phyloP scores from a whole-genome alignment of 37 sponge, comb jelly and placozoan species.

The Dysidea cf. avara region DNA sequence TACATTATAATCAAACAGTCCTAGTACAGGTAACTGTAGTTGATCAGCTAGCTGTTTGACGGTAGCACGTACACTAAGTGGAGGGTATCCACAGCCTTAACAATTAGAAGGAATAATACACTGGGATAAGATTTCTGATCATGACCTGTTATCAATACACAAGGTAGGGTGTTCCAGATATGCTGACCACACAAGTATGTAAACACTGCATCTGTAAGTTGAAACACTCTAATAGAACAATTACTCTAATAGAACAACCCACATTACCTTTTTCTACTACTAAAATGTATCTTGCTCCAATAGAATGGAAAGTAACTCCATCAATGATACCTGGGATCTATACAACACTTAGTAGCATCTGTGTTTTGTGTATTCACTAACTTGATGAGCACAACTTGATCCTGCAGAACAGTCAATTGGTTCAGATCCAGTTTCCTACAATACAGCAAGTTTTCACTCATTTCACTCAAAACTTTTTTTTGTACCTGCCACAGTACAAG shows the following conservation, averaged over 20 bases:
- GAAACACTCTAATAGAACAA: too few species aligned
- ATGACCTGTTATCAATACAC: constrained; percentile 81
- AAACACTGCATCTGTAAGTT: constrained; percentile 91
- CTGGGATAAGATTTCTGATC: neutral
- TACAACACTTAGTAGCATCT: neutral
- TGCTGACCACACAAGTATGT: constrained; percentile 87
- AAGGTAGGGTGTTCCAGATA: constrained; percentile 90
- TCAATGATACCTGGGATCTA: constrained; percentile 84
- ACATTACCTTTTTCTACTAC: constrained; percentile 96
- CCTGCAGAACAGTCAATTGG: constrained; percentile 65
- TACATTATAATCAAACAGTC: constrained; percentile 95
- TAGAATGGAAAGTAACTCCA: constrained; percentile 54
- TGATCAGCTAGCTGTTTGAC: constrained; percentile 53
- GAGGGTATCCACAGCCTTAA: constrained; percentile 88
- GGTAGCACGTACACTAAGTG: constrained; percentile 82
- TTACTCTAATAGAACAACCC: too few species aligned
- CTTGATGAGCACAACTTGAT: constrained; percentile 20
- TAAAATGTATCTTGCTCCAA: constrained; percentile 90
- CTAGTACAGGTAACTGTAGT: constrained; percentile 78
- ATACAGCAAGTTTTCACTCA: neutral
- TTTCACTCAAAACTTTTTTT: neutral
- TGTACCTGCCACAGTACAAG: constrained; percentile 67
- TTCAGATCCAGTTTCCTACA: constrained; percentile 45
- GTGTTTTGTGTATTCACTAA: too few species aligned
- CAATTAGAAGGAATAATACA: neutral